phyloP scores from a whole-genome alignment of 2,888 invertebrate species.

The Campaea margaritaria region DNA sequence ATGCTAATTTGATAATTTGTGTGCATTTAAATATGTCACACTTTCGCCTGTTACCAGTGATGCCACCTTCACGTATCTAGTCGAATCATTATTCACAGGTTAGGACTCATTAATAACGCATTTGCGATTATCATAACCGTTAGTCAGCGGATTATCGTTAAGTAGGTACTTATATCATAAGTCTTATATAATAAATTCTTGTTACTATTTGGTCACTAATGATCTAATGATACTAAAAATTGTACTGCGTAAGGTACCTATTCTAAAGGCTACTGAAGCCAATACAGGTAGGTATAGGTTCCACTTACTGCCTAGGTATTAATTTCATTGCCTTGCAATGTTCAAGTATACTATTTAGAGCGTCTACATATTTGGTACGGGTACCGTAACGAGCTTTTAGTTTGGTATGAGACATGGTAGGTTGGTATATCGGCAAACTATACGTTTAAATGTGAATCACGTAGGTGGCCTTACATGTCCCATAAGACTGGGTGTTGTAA shows the following conservation, averaged over 20 bases:
- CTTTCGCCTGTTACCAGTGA: constrained; percentile 43
- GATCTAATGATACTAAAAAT: too few relatives aligned
- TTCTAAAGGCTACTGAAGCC: not conserved
- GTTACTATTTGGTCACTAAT: too few relatives aligned
- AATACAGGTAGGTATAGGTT: too few relatives aligned
- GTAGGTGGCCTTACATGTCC: constrained; percentile 31
- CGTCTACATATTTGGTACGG: constrained; percentile 44
- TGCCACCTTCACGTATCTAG: constrained; percentile 2
- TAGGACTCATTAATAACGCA: constrained; percentile 4
- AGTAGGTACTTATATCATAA: too few relatives aligned
- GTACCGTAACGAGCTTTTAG: constrained; percentile 43
- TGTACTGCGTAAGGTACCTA: not conserved
- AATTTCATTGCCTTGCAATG: constrained; percentile 17
- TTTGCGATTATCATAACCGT: not conserved
- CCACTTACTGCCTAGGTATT: not conserved
- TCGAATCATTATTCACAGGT: constrained; percentile 16
- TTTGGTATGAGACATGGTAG: constrained; percentile 40
- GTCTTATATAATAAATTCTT: too few relatives aligned
- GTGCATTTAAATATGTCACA: constrained; percentile 46
- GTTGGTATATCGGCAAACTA: constrained; percentile 6
- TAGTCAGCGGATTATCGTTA: not conserved
- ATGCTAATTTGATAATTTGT: constrained; percentile 58
- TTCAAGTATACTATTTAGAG: constrained; percentile 35
- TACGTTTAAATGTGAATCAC: constrained; percentile 52
- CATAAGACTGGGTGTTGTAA: constrained; percentile 5